Base-by-base conservation (phyloP, 92 coral and sea anemone species). In the Meandrina meandrites region DNA sequence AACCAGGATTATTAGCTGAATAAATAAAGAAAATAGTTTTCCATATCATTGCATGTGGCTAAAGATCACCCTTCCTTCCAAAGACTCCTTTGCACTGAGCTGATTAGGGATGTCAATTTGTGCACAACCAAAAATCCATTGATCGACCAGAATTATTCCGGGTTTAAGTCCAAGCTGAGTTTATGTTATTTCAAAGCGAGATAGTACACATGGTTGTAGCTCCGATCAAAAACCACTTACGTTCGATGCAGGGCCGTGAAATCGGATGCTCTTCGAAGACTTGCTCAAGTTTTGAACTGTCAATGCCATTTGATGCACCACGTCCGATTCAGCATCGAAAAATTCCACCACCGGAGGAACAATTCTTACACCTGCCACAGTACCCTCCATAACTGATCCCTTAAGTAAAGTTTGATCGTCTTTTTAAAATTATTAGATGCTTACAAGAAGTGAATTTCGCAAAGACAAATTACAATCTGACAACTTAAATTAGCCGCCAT, bases 341-440 rank as follows among this genome's bases (percentile, higher is more conserved):
- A 96, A 96, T 87, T 96, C 97, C 47, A 96, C 99, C n/a, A 97
- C 97, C 7, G 99, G 98, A 19, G 99, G 99, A 50, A 97, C 96
- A 60, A 97, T 95, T 79, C 97, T 86, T 13, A 97, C 98, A 79
- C 99, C 99, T 78, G 98, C 99, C 36, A 97, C 99, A 83, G 94
- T 95, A 53, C 99, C 99, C 88, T 97, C 99, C 99, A 97, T 97
- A 0, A 17, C 71, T 62, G 19, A 40, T 62, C 14, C 24, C 45
- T 60, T 47, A 8, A 47, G 36, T 45, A 67, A 75, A 45, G 14
- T 28, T 60, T 36, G 30, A 48, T 35, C 22, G 56, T 78, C 58
- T 74, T 76, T 79, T 86, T 82, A 32, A 35, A 62, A 35, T 31
- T 62, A 51, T 56, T 22, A 53, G 19, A 21, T 14, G 67, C 54